Evolutionary conservation across 2,113 vertebrate genomes (phyloP), one percentile per base, ranked within the genome.

Genomic region (Hemiprocne comata): DNA sequence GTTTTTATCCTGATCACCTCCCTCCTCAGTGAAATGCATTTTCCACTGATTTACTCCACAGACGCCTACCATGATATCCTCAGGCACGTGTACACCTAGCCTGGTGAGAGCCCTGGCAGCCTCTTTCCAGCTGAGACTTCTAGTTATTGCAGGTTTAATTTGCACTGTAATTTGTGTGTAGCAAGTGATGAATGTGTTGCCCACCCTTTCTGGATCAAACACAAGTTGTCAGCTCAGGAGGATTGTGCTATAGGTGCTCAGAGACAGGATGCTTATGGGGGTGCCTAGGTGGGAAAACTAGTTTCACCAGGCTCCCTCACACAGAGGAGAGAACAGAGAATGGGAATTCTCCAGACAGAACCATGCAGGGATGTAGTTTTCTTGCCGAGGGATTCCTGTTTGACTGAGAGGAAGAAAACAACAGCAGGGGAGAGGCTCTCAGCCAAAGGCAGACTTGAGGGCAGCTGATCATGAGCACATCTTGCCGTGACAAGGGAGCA

Each of bases 321-420:
- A 36, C 34, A 72, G 46, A 73, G 29, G 24, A 70, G 40, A n/a
- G 40, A 67, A 26, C 15, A 77, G 54, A 55, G 21, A 64, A 64
- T 28, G 44, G 53, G 61, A 92, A 87, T 15, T 51, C 29, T 90
- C 67, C 64, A 60, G 60, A 2, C 29, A 81, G 38, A 84, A 33
- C 19, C 74, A 34, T 25, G 24, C 18, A 72, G 21, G 29, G 46
- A 48, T 3, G 4, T 0, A 5, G n/a, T 88, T 90, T 95, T 55
- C 42, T 54, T 89, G 83, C 72, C 0, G 10, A 81, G 48, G 57
- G 79, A 89, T 85, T 64, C 76, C 86, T 77, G 26, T 81, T 67
- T 78, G 81, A 83, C 77, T 81, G 44, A 84, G 51, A 90, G 70
- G 73, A 97, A 92, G 93, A 94, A 95, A 94, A 89, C 89, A 92